phyloP scores from a whole-genome alignment of 2,888 invertebrate species.

The Balanococcus diminutus region DNA sequence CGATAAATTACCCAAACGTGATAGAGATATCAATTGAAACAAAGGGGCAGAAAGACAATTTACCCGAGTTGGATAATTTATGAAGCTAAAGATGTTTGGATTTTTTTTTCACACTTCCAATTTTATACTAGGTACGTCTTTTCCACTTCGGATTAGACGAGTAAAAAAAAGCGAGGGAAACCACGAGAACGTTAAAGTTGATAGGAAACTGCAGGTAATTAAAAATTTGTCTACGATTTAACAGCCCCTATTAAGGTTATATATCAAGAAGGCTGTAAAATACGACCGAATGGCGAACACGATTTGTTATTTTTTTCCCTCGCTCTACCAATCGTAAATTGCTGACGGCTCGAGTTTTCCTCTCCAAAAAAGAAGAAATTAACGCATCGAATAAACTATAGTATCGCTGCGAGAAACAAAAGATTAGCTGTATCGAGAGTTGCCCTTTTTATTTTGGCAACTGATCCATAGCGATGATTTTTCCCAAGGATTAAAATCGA shows the following conservation, averaged over 20 bases:
- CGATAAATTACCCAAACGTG: slow-evolving; percentile 2
- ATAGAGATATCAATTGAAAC: slow-evolving; percentile 16
- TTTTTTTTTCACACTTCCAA: neutral
- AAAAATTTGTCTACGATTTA: slow-evolving; percentile 26
- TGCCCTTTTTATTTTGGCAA: neutral
- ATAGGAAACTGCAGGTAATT: slow-evolving; percentile 1
- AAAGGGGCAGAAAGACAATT: neutral
- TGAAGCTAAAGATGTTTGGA: neutral
- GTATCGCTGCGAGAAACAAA: neutral
- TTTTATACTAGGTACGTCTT: neutral
- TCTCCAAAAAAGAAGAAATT: neutral
- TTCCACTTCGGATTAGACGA: neutral
- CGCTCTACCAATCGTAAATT: neutral
- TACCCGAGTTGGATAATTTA: neutral
- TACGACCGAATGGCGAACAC: slow-evolving; percentile 12
- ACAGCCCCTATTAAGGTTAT: slow-evolving; percentile 24
- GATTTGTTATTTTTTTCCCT: slow-evolving; percentile 5
- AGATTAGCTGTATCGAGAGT: neutral
- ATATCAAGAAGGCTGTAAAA: slow-evolving; percentile 13
- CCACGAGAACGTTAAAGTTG: neutral
- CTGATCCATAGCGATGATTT: neutral
- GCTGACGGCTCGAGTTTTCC: slow-evolving; percentile 5
- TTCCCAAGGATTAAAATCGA: no score
- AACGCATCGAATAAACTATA: neutral
- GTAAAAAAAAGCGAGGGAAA: neutral